These are phyloP conservation scores for Branchipolynoe longqiensis DNA, from an alignment of 2,888 invertebrate species.

Conservation along the genomic window DNA sequence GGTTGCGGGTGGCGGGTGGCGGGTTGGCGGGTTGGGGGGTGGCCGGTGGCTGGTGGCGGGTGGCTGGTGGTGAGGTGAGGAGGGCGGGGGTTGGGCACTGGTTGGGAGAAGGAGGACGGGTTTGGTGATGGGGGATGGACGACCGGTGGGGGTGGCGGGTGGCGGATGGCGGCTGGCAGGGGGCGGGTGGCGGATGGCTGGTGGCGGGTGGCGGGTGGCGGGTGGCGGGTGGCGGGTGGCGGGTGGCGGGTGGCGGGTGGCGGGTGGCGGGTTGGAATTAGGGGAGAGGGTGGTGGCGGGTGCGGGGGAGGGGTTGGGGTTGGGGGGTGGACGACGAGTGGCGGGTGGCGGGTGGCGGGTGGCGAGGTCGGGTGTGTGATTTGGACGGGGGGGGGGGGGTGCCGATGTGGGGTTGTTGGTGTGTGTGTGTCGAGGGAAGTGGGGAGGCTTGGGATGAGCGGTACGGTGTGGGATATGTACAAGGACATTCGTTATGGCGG, in stretches of 20 bases:
- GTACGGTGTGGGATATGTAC: too few relatives aligned
- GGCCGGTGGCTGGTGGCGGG: background rate
- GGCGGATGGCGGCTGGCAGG: background rate
- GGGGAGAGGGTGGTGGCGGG: background rate
- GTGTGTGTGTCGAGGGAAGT: too few relatives aligned
- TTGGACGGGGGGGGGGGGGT: background rate
- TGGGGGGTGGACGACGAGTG: background rate
- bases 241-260: background rate
- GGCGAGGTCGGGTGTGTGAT: background rate
- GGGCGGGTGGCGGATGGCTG: background rate
- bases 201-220: background rate
- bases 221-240: background rate
- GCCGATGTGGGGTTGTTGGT: background rate
- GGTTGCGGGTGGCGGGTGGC: background rate
- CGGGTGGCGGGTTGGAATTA: background rate
- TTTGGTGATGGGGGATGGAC: background rate
- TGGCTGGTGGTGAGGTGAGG: too few relatives aligned
- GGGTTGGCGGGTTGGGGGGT: background rate
- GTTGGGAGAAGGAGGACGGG: background rate
- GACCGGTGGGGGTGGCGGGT: background rate
- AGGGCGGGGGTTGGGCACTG: too few relatives aligned
- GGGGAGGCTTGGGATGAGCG: too few relatives aligned
- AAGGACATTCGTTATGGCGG: too few relatives aligned
- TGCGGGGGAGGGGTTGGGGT: background rate
- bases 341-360: background rate